A percentile compares a stretch with the other conserved stretches of the same genome.
Evolutionary conservation across 2,797 vertebrate species (phyloP).

Genomic region (Craterocephalus amniculus): DNA sequence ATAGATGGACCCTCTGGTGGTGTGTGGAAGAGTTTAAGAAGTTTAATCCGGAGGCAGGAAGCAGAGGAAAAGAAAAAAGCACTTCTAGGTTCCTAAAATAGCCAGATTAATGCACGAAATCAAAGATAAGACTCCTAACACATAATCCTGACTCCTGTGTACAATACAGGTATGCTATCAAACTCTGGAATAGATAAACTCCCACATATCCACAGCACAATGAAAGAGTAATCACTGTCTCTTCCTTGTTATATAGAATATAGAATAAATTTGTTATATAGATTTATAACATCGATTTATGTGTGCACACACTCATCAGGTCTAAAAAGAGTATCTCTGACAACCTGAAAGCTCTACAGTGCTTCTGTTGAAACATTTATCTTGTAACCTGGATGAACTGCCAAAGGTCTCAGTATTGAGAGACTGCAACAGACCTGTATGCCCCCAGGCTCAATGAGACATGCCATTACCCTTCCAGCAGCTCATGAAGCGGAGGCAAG

Average conservation of each 20-base stretch:
- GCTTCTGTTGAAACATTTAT: conserved; percentile 42
- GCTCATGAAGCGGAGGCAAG: conserved; percentile 3
- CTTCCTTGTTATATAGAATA: not conserved
- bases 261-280: conserved; percentile 4
- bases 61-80: not conserved
- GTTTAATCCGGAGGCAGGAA: conserved; percentile 8
- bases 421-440: conserved; percentile 4
- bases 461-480: conserved; percentile 11
- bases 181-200: conserved; percentile 3
- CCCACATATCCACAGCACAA: conserved; percentile 1
- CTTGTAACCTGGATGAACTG: conserved; percentile 33
- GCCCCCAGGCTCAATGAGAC: conserved; percentile 4
- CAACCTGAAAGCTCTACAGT: conserved; percentile 20
- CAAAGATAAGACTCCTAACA: conserved; percentile 6
- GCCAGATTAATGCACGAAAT: conserved; percentile 1
- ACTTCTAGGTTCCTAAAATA: not conserved
- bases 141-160: conserved; percentile 6
- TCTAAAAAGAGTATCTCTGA: conserved; percentile 18
- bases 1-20: conserved; percentile 8
- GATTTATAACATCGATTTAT: not conserved
- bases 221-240: conserved; percentile 5
- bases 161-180: not conserved
- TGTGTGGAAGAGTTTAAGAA: conserved; percentile 10
- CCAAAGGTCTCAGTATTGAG: conserved; percentile 3
- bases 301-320: not conserved